Evolutionary conservation across 1,140 invertebrate species (phyloP).

Genomic region (Nomia melanderi): DNA sequence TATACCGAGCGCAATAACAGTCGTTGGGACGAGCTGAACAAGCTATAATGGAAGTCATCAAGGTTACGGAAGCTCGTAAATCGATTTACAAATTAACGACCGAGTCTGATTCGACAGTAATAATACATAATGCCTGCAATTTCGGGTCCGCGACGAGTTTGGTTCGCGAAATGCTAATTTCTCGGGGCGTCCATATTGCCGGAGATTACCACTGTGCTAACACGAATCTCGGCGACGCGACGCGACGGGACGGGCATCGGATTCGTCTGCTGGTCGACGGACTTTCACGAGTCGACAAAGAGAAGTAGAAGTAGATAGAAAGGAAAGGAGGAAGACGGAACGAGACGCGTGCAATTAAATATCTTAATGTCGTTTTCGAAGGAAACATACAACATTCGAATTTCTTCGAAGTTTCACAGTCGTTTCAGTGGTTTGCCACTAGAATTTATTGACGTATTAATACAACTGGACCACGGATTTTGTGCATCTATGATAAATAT

Average conservation of each 20-base stretch:
- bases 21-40: neutral
- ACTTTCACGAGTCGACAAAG: neutral
- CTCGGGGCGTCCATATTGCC: neutral
- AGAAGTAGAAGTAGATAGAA: neutral
- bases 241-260: too few relatives aligned
- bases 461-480: too few relatives aligned
- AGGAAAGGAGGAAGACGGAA: too few relatives aligned
- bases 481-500: too few relatives aligned
- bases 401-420: neutral
- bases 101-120: constrained; percentile 7
- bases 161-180: constrained; percentile 3
- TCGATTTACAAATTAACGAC: constrained; percentile 37
- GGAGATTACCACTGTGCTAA: neutral
- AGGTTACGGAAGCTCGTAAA: constrained; percentile 27
- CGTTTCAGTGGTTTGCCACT: too few relatives aligned
- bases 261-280: neutral
- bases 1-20: constrained; percentile 28
- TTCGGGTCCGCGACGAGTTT: neutral
- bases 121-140: constrained; percentile 12
- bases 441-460: too few relatives aligned
- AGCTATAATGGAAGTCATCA: constrained; percentile 19
- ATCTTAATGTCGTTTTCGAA: neutral
- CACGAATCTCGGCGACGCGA: neutral
- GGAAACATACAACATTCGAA: neutral
- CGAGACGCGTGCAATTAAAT: neutral